Conservation (phyloP, 2,113 vertebrate genomes). For the Zosterops pallidus region DNA sequence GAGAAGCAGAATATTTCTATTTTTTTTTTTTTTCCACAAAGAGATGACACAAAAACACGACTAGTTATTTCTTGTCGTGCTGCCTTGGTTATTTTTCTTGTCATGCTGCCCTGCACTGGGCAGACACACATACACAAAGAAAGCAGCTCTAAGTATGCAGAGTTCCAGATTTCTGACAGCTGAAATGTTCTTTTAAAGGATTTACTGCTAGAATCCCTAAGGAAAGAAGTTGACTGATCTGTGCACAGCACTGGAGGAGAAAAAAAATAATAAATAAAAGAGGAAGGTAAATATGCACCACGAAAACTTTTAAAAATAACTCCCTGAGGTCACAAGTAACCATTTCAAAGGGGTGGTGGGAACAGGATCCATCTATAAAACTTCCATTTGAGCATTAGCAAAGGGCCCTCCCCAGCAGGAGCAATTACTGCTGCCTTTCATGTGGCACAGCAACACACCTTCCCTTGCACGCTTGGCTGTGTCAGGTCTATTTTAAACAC, state of each 20-base stretch:
- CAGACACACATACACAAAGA: not conserved
- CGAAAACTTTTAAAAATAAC: constrained; percentile 14
- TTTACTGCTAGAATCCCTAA: not conserved
- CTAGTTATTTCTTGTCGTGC: not conserved
- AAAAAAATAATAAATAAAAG: not conserved
- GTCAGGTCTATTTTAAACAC: constrained; percentile 9
- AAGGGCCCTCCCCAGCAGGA: not conserved
- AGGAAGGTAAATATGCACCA: not conserved
- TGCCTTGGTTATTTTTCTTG: not conserved
- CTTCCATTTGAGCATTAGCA: not conserved
- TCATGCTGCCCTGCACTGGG: not conserved
- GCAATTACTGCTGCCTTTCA: constrained; percentile 35
- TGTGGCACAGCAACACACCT: constrained; percentile 38
- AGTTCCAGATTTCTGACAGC: not conserved
- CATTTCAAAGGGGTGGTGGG: constrained; percentile 41
- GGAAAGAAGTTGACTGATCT: not conserved
- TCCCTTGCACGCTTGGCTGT: not conserved
- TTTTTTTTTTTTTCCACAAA: not conserved
- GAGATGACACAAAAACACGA: not conserved
- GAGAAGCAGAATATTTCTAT: constrained; percentile 30
- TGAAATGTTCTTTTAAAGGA: not conserved
- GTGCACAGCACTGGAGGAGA: not conserved
- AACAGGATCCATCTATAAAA: constrained; percentile 21
- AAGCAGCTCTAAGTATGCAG: not conserved
- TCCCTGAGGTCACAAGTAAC: constrained; percentile 10